A percentile compares a stretch with the other conserved stretches of the same genome.
These are phyloP conservation scores for Radopholus similis DNA, from an alignment of 1,140 invertebrate species.

Conservation along the genomic window DNA sequence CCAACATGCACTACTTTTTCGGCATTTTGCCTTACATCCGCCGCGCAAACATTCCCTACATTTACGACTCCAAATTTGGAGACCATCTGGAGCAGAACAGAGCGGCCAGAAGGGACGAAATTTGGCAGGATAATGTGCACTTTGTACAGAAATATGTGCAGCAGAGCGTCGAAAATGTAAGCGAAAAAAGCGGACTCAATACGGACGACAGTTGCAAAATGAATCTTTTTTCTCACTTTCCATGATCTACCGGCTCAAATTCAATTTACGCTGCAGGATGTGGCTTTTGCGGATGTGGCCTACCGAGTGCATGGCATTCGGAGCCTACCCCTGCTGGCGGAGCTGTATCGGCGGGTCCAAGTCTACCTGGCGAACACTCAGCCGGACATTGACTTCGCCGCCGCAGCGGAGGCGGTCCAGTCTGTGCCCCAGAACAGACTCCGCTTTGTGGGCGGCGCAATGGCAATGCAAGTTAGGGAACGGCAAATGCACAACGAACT, in stretches of 20 bases:
- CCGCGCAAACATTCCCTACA: not conserved
- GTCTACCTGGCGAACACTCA: not conserved
- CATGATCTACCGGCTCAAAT: too few species aligned
- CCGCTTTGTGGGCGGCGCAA: too few species aligned
- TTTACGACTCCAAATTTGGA: not conserved
- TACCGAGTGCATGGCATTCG: not conserved
- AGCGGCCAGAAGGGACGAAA: not conserved
- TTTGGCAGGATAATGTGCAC: not conserved
- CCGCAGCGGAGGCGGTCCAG: too few species aligned
- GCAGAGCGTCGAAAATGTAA: not conserved
- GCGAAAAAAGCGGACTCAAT: too few species aligned
- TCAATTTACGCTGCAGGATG: too few species aligned
- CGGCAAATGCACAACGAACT: not conserved
- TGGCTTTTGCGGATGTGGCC: not conserved
- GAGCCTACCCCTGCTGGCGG: not conserved
- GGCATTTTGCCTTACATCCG: not conserved
- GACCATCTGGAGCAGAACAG: not conserved
- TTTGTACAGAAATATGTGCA: not conserved
- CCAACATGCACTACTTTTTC: not conserved
- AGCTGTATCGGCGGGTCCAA: not conserved
- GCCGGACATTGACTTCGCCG: not conserved
- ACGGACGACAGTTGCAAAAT: not conserved
- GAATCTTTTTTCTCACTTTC: too few species aligned
- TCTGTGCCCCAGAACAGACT: too few species aligned
- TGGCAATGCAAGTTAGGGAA: not conserved